Evolutionary conservation across 2,113 vertebrate species (phyloP), one percentile per base, ranked within the genome.

Genomic region (Petromus typicus): DNA sequence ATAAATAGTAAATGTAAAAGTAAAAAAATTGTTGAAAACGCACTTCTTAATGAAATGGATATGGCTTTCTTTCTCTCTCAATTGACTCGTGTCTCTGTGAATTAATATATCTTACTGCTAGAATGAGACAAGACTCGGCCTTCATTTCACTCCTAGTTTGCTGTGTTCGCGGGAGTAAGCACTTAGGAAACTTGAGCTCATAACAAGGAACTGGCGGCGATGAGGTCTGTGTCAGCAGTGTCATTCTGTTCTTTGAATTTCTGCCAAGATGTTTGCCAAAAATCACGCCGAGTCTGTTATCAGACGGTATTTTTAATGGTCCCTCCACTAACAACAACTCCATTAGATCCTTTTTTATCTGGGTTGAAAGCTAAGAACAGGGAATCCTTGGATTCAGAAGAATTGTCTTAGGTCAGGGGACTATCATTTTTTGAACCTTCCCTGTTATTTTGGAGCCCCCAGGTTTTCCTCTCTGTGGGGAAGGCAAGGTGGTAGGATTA

Each of bases 1-100:
- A 82, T 90, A 86, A 92, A 94, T 90, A 89, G 54, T 91, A 86
- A 94, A 59, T 3, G 20, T 89, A 48, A 89, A 96, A 86, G 90
- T 59, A 61, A 95, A 92, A 61, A 89, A 75, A 34, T 67, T n/a
- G 78, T 22, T 45, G 61, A 76, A 91, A 96, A 64, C 3, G 20
- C 57, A 73, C 20, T 87, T 95, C 73, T 90, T 88, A 18, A 90
- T 92, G 83, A 86, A 94, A 94, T 14, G 51, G 56, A 45, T 71
- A 59, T 63, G 34, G 23, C 73, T 90, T 86, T 32, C 13, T 92
- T 76, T 90, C 81, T 88, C n/a, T 80, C 67, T 87, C 64, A 51
- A 3, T 87, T 78, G 89, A 45, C 92, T 96, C 48, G 0, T 20
- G 16, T 40, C 32, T 90, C 61, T 75, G 59, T 51, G 84, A 93